phyloP scores from a whole-genome alignment of 2,888 invertebrate genomes.

The Cephalotes varians region DNA sequence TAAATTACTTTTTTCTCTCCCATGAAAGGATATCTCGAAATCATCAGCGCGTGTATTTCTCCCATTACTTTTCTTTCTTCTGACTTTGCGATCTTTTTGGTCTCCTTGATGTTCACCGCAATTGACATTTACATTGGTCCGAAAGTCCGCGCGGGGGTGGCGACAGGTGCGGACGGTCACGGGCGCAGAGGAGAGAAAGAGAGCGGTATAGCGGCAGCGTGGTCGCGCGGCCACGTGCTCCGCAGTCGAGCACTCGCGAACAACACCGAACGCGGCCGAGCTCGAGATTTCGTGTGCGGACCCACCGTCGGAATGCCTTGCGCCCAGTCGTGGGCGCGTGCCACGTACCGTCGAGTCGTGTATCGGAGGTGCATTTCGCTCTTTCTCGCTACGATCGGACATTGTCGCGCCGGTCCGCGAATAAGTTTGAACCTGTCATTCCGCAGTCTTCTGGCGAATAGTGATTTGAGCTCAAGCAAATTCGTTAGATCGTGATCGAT shows the following conservation, averaged over 20 bases:
- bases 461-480: background rate
- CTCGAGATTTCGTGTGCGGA: conserved; percentile 76
- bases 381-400: conserved; percentile 8
- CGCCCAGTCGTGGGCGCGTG: conserved; percentile 82
- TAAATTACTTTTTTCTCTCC: background rate
- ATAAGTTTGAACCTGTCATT: background rate
- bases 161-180: background rate
- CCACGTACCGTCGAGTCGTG: conserved; percentile 69
- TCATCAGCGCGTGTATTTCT: background rate
- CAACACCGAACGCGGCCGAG: conserved; percentile 71
- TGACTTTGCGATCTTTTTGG: background rate
- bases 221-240: conserved; percentile 78
- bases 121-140: background rate
- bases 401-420: background rate
- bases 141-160: background rate
- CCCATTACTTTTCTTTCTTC: background rate
- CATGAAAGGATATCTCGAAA: background rate
- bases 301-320: conserved; percentile 80
- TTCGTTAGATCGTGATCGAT: background rate
- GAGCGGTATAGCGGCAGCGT: conserved; percentile 45
- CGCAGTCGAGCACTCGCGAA: conserved; percentile 69
- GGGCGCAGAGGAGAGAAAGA: background rate
- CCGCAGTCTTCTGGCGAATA: background rate
- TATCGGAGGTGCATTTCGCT: background rate
- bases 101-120: background rate